Conservation (phyloP, 2,888 invertebrate genomes). For the Limenitis camilla region DNA sequence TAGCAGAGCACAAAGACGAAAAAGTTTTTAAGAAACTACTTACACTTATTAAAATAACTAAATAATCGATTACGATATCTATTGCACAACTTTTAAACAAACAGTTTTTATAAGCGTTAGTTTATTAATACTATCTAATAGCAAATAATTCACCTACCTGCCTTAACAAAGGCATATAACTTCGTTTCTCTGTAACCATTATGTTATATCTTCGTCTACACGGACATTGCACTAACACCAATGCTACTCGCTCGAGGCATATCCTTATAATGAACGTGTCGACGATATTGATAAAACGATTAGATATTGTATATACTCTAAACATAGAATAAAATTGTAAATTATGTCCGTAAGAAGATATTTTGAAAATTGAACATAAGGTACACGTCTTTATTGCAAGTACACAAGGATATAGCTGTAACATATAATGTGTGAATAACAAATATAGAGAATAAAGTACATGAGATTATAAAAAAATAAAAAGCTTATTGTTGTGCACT, state of each 20-base stretch:
- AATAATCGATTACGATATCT: no score
- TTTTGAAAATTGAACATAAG: no score
- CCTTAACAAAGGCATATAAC: conserved; percentile 35
- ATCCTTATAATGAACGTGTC: conserved; percentile 10
- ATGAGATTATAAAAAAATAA: no score
- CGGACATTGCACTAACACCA: not conserved
- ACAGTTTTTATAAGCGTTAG: not conserved
- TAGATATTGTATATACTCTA: conserved; percentile 8
- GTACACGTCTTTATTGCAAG: no score
- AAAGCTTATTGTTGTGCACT: no score
- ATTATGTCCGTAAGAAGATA: not conserved
- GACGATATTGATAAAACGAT: conserved; percentile 16
- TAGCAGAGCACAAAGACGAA: no score
- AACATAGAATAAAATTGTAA: not conserved
- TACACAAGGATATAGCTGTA: no score
- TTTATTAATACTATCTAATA: not conserved
- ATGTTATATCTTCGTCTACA: not conserved
- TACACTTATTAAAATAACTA: no score
- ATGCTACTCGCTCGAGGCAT: not conserved
- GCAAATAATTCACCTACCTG: conserved; percentile 28
- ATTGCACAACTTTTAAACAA: not conserved
- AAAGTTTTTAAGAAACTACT: no score
- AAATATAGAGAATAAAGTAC: no score
- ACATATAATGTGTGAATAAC: no score
- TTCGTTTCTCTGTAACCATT: conserved; percentile 12